Base-by-base conservation (phyloP, 2,888 invertebrate species). In the Parnassius apollo region DNA sequence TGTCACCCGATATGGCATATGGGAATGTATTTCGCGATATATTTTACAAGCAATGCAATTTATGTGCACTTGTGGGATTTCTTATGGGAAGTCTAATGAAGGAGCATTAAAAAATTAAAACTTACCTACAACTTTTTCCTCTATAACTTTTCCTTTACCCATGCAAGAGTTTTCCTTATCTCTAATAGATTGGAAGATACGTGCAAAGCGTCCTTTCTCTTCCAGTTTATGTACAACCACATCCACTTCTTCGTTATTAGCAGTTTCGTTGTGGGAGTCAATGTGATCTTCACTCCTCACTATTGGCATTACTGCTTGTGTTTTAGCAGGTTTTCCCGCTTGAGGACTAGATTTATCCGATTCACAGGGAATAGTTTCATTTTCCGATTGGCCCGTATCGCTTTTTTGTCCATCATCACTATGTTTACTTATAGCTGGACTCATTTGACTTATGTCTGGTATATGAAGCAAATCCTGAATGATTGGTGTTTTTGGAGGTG, bases 271-370 rank as follows among this genome's bases (percentile, higher is more conserved):
- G 8, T 84, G 73, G 2, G 74, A 69, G 42, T 88, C 88, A 25
- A 91, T 86, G 22, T 82, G 78, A 65, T 92, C 92, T 66, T 91
- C 92, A 65, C 88, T 88, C 49, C 92, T 75, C 11, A 91, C 85
- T 66, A 91, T 91, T 2, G 92, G 92, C 80, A 92, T 81, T 42
- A 92, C 92, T 1, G 92, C 92, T 73, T 92, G 92, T 1, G 90
- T 92, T 70, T 91, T 92, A 4, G 83, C 73, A 8, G 81, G 81
- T 70, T 91, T 92, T 0, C 81, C 87, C 7, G 80, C 71, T 65
- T 83, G 88, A 9, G 92, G 92, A 71, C 92, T 92, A 3, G 91
- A 91, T 67, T 92, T 92, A 65, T 90, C 91, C 0, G 92, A 92
- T 8, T 81, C 88, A 70, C 92, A 92, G 0, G 89, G 86, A 61